Evolutionary conservation across 2,113 vertebrate genomes (phyloP), one percentile per base, ranked within the genome.

Genomic region (Heptranchias perlo): DNA sequence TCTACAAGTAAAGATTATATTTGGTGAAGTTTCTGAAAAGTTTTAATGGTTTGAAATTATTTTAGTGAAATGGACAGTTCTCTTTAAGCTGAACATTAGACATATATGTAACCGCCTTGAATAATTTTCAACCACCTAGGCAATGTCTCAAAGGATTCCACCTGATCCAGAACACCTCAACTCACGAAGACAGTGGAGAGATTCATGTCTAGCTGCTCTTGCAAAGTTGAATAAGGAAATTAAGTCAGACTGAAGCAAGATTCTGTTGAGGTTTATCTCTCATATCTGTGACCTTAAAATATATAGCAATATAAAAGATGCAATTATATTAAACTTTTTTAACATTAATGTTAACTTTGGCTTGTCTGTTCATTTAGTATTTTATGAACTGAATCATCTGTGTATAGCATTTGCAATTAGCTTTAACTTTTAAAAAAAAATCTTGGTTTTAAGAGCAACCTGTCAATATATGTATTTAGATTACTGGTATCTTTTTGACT

Each of bases 151-250:
- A 96, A 97, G 98, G 96, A 98, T 98, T 96, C 98, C 99, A 62
- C 97, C 92, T 94, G 98, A 98, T 96, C 97, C 97, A 2, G 97
- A 98, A 97, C 97, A 97, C 96, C 97, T 99, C 94, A 97, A 97
- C 73, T 97, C 98, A 96, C 97, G 98, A 96, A 98, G 98, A 96
- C 97, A 98, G 96, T 98, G 98, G 97, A 97, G 99, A 96, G 98
- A 99, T 91, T 97, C 98, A 21, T 98, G 98, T 96, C 98, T 99
- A 47, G 97, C 97, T 96, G 97, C 96, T 92, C 98, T 99, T 44
- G 97, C 98, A 96, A 97, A 98, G 95, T 96, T 99, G 97, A 99
- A 99, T 97, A 97, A 97, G 58, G 97, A 98, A 96, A 97, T 97
- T 96, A 97, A 97, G 69, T 96, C 35, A 8, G 89, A 93, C 35